These are phyloP conservation scores for Sceliomorpha sp. DNA, from an alignment of 2,888 invertebrate genomes.

Conservation along the genomic window DNA sequence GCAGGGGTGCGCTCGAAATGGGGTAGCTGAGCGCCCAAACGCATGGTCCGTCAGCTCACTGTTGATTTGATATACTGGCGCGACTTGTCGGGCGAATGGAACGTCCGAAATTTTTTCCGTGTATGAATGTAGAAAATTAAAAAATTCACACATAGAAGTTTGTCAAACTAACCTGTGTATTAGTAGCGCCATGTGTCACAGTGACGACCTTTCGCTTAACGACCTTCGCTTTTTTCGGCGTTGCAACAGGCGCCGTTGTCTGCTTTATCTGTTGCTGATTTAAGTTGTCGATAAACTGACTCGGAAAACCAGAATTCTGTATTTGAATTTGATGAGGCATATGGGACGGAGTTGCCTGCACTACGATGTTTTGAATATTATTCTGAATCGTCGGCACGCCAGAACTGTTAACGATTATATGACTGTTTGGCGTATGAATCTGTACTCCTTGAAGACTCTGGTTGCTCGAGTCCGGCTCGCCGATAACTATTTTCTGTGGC, in stretches of 20 bases:
- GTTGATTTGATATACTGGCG: too few relatives aligned
- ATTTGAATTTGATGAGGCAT: constrained; percentile 79
- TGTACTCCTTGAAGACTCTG: constrained; percentile 77
- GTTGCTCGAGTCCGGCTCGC: constrained; percentile 72
- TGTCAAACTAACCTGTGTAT: constrained; percentile 56
- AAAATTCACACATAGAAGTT: too few relatives aligned
- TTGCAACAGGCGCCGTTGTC: constrained; percentile 37
- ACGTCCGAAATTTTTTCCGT: too few relatives aligned
- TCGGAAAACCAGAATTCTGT: constrained; percentile 77
- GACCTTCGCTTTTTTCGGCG: constrained; percentile 73
- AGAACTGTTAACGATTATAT: constrained; percentile 78
- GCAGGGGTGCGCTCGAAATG: too few relatives aligned
- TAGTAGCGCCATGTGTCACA: constrained; percentile 63
- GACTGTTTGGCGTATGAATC: constrained; percentile 78
- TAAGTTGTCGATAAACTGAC: constrained; percentile 77
- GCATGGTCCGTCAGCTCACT: too few relatives aligned
- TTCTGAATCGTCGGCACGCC: constrained; percentile 79
- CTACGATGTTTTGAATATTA: constrained; percentile 78
- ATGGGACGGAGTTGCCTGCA: constrained; percentile 77
- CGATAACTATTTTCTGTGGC: constrained; percentile 78
- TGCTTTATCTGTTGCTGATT: constrained; percentile 77
- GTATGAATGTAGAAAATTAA: too few relatives aligned
- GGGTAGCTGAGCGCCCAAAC: too few relatives aligned
- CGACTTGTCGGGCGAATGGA: too few relatives aligned
- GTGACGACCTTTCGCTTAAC: constrained; percentile 71